Evolutionary conservation across 1,140 invertebrate genomes (phyloP), one percentile per base, ranked within the genome.

Genomic region (Panagrolaimus sp.): DNA sequence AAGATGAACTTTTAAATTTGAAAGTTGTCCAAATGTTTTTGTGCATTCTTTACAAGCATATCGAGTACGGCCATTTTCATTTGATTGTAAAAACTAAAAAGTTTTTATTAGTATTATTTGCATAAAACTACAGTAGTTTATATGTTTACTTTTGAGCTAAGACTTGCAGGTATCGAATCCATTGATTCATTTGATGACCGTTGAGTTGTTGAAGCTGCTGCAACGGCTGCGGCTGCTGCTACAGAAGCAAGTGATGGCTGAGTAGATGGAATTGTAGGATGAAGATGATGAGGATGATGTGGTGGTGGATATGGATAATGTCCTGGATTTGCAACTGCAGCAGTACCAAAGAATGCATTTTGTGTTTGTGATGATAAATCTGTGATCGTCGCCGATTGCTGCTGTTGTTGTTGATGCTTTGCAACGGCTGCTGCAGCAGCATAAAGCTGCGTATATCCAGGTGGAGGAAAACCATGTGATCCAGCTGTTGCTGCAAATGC

Each of bases 1-100:
- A 38, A 98, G 84, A 83, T 98, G 95, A 13, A 98, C 96, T 85
- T 99, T 99, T 8, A 99, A 87, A 85, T 99, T 99, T 1, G 93
- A 97, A 48, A 99, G 85, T 84, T 99, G 96, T 13, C 96, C 96
- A 81, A 99, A 99, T 0, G 93, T 96, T 85, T 99, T 99, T 80
- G 89, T 90, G 83, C 96, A 99, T 14, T 96, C 91, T 80, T 98
- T 98, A 84, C 96, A 99, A 85, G 98, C 93, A 84, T 99, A 99
- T 80, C 98, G 92, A 91, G 98, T 98, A 85, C 98, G 98, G 91
- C 72, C 93, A 87, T 83, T 96, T 94, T n/a, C 94, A 93, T 65
- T 92, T 85, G 0, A 70, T 67, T 69, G 79, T 66, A 89, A 43
- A 88, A 88, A 72, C 31, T 38, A 7, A 38, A 38, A 38, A 4